phyloP scores from a whole-genome alignment of 2,797 vertebrate species.

The Micromesistius poutassou region DNA sequence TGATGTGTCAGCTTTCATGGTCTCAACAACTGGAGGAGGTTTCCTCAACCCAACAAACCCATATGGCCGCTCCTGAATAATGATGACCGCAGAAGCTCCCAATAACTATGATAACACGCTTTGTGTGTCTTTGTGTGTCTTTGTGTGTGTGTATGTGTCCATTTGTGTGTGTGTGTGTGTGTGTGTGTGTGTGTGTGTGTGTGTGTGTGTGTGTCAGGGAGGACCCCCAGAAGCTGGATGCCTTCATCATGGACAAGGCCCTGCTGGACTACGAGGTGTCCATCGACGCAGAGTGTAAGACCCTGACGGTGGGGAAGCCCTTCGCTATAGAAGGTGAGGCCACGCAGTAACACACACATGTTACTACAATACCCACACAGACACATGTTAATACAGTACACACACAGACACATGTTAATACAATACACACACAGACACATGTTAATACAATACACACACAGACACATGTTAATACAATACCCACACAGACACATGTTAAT shows the following conservation, averaged over 20 bases:
- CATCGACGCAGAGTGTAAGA: constrained; percentile 96
- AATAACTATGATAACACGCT: neutral
- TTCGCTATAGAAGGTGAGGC: constrained; percentile 97
- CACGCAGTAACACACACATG: neutral
- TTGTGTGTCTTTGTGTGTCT: no score
- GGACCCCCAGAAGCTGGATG: constrained; percentile 93
- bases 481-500: no score
- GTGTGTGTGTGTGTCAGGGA: constrained; percentile 67
- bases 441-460: neutral
- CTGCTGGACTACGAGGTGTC: constrained; percentile 98
- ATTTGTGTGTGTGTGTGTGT: neutral
- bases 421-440: neutral
- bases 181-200: constrained; percentile 29
- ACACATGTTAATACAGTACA: neutral
- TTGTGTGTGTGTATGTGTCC: neutral
- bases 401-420: neutral
- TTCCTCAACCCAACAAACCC: neutral
- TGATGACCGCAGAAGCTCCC: neutral
- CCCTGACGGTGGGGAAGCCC: constrained; percentile 93
- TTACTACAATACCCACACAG: neutral
- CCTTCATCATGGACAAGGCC: constrained; percentile 99
- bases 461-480: neutral
- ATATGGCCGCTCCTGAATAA: neutral
- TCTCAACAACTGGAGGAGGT: neutral
- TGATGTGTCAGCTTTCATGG: neutral